A percentile compares a stretch with the other conserved stretches of the same genome.
Conservation (phyloP, 2,113 vertebrate genomes). For the Phoxinus phoxinus region DNA sequence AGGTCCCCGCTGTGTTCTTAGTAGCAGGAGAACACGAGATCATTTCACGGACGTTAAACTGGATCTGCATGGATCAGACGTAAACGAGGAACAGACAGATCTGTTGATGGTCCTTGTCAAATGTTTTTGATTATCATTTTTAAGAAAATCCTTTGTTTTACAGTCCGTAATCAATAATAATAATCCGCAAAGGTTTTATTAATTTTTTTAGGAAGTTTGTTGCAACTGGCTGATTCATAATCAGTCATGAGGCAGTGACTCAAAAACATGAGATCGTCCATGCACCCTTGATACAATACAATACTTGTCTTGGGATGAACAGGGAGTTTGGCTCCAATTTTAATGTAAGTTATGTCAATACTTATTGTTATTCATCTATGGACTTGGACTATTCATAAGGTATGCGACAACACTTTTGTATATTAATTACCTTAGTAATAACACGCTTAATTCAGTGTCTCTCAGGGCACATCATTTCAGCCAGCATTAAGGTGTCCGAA, state of each 20-base stretch:
- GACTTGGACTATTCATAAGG: neutral
- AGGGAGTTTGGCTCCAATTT: neutral
- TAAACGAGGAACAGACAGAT: neutral
- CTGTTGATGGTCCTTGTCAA: neutral
- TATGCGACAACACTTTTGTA: neutral
- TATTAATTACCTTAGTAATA: neutral
- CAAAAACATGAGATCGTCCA: neutral
- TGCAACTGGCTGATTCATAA: neutral
- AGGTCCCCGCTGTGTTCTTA: neutral
- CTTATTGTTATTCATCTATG: neutral
- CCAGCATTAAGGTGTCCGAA: neutral
- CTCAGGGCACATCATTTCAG: neutral
- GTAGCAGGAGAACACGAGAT: neutral
- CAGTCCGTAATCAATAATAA: too few relatives aligned
- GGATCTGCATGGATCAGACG: neutral
- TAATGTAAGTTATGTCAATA: neutral
- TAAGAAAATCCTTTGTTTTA: neutral
- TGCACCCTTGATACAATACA: slow-evolving; percentile 13
- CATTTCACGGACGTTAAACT: neutral
- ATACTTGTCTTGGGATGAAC: neutral
- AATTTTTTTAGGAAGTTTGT: neutral
- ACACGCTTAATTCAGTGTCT: neutral
- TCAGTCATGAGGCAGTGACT: neutral
- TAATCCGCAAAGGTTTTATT: neutral
- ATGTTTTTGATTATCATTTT: neutral